Evolutionary conservation across 2,797 vertebrate species (phyloP).

Genomic region (Mus minutoides): DNA sequence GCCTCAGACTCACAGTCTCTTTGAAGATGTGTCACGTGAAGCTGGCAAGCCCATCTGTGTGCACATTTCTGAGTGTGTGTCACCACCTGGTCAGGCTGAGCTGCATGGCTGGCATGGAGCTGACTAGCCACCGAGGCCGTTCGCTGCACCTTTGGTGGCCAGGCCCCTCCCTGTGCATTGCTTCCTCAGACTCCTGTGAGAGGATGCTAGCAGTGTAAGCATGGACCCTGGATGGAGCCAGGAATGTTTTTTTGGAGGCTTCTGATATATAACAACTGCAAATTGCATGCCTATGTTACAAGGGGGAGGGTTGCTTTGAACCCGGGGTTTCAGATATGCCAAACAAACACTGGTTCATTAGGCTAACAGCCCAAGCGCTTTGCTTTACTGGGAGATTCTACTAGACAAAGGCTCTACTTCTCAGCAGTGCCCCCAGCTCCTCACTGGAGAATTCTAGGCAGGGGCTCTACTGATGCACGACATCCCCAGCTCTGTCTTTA

Average conservation of each 20-base stretch:
- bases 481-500: not conserved
- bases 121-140: fast-evolving
- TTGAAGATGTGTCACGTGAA: not conserved
- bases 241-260: not conserved
- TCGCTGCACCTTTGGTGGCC: too few relatives aligned
- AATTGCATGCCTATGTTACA: not conserved
- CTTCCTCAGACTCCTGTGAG: not conserved
- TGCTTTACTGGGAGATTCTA: not conserved
- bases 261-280: not conserved
- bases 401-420: not conserved
- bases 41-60: not conserved
- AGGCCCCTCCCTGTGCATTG: fast-evolving
- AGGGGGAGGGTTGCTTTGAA: not conserved
- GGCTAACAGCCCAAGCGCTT: not conserved
- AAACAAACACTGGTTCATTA: not conserved
- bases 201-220: not conserved
- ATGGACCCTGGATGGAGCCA: not conserved
- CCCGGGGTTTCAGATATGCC: not conserved
- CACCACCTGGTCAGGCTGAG: not conserved
- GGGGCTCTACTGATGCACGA: not conserved
- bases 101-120: not conserved
- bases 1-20: not conserved
- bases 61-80: not conserved
- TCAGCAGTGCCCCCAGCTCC: not conserved
- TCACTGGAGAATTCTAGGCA: not conserved